Base-by-base conservation (phyloP, 2,888 invertebrate genomes). In the Habrosyne pyritoides region DNA sequence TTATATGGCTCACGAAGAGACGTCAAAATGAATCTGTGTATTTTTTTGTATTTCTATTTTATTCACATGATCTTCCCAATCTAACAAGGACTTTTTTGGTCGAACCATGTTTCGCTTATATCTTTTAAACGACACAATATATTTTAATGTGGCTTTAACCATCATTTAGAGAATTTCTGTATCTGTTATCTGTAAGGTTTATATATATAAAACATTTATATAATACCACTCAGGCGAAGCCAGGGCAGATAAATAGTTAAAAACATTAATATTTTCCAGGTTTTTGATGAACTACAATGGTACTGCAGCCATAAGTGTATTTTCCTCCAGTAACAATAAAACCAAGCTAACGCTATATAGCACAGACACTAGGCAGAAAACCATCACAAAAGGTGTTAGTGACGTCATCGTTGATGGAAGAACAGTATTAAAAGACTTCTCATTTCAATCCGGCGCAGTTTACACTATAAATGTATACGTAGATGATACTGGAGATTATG, bases 401-500 rank as follows among this genome's bases (percentile, higher is more conserved):
- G 77, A 93, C 47, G 68, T 94, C 1, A 47, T 73, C 7, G 64
- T 94, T 0, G 77, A 87, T 53, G 81, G 79, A 0, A 67, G 75
- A 24, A 62, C 64, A 26, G 72, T 92, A 6, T 50, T 87, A 14
- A 64, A 73, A 14, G 71, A 77, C 54, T 91, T 81, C 59, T 62
- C 59, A 0, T 84, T 95, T 1, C 83, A 90, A 67, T 77, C 94
- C 4, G 96, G 96, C 0, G 96, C 95, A 12, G 95, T 95, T 12
- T 96, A 96, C 67, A 94, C 94, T 0, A 73, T 95, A 10, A 84
- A 94, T 66, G 76, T 92, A 56, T 79, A 88, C 70, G 73, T 90
- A 64, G 86, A 87, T 49, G 69, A 69, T 0, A 66, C 70, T n/a
- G 83, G 85, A 10, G 71, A 67, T 42, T 87, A 81, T 59, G 89